Conservation (phyloP, 2,113 vertebrate genomes). For the Garra rufa region DNA sequence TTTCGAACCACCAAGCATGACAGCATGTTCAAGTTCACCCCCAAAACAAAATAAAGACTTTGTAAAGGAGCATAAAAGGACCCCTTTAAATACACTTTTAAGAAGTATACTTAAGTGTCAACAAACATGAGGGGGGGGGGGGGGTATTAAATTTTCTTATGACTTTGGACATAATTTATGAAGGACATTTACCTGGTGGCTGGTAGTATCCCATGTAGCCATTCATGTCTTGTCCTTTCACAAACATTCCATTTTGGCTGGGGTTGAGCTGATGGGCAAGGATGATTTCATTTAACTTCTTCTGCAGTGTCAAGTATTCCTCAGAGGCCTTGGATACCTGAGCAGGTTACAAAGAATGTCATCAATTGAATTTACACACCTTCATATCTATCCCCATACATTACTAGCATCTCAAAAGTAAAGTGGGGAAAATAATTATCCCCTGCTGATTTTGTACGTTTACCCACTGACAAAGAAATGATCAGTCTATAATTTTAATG, state of each 20-base stretch:
- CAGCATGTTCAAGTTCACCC: too few relatives aligned
- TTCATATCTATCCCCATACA: too few relatives aligned
- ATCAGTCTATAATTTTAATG: too few relatives aligned
- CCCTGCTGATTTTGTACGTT: too few relatives aligned
- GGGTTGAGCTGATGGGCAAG: slow-evolving; percentile 87
- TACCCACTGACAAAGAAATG: too few relatives aligned
- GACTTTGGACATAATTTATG: neutral
- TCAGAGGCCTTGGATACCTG: slow-evolving; percentile 86
- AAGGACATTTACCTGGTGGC: slow-evolving; percentile 63
- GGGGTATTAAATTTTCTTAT: too few relatives aligned
- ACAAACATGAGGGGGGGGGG: accelerated
- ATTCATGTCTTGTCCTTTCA: slow-evolving; percentile 78
- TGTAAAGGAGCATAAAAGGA: too few relatives aligned
- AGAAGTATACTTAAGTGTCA: neutral
- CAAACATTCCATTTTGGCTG: slow-evolving; percentile 73
- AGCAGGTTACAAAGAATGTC: slow-evolving; percentile 54
- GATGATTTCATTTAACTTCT: slow-evolving; percentile 92
- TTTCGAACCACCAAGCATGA: too few relatives aligned
- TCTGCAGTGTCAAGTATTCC: slow-evolving; percentile 86
- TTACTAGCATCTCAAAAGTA: too few relatives aligned
- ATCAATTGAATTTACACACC: neutral
- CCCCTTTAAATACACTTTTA: too few relatives aligned
- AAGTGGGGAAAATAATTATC: too few relatives aligned
- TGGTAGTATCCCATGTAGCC: slow-evolving; percentile 49
- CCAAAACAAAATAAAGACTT: too few relatives aligned